Percentiles rank a stretch among this genome's conserved stretches.
phyloP scores from a whole-genome alignment of 2,113 vertebrate species.

The Istiophorus platypterus region DNA sequence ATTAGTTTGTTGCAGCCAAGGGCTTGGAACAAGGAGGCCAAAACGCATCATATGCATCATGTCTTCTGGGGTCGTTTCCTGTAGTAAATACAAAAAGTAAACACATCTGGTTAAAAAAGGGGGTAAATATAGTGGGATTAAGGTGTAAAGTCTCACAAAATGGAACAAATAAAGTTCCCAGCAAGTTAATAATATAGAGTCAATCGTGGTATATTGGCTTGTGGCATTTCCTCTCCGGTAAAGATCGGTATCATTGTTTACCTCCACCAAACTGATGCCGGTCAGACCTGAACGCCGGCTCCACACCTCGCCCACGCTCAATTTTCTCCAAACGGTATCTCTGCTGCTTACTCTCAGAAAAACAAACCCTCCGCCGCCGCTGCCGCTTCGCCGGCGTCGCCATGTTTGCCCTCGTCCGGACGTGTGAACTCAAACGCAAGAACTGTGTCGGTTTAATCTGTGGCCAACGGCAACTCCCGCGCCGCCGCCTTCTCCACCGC shows the following conservation, averaged over 20 bases:
- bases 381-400: conserved; percentile 10
- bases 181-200: background rate
- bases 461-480: conserved; percentile 37
- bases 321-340: conserved; percentile 8
- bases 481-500: no score
- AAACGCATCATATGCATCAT: background rate
- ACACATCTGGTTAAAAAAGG: background rate
- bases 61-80: background rate
- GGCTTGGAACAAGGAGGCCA: background rate
- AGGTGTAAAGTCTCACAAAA: background rate
- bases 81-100: background rate
- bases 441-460: conserved; percentile 58
- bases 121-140: no score
- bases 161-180: background rate
- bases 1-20: background rate
- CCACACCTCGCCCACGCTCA: background rate
- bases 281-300: background rate
- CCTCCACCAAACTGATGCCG: background rate
- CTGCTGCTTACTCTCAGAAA: conserved; percentile 37
- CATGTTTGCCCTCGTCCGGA: conserved; percentile 52
- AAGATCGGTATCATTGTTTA: conserved; percentile 1
- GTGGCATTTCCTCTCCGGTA: background rate
- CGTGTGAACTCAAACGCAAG: conserved; percentile 51
- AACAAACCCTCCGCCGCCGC: conserved; percentile 27
- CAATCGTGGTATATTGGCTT: no score